Conservation (phyloP, 53 echinoderm and acorn worm genomes). For the Echinometra lucunter region DNA sequence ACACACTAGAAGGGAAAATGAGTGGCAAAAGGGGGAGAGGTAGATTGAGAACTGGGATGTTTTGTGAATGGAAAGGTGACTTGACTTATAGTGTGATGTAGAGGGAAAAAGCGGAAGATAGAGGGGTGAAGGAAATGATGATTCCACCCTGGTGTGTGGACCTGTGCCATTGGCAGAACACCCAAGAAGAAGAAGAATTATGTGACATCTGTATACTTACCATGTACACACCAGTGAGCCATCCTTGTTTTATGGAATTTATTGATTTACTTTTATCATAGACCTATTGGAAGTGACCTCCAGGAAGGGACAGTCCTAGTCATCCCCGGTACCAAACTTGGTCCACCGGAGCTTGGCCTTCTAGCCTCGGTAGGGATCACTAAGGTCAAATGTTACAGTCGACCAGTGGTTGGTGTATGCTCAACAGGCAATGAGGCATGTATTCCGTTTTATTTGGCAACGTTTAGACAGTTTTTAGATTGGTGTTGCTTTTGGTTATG, state of each 20-base stretch:
- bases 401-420: conserved; percentile 88
- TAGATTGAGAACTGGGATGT: no score
- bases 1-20: no score
- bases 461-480: no score
- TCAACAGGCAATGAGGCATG: conserved; percentile 97
- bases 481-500: background rate
- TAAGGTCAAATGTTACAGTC: conserved; percentile 73
- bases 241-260: background rate
- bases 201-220: no score
- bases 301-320: conserved; percentile 78
- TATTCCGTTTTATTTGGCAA: background rate
- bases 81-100: no score
- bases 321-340: conserved; percentile 74
- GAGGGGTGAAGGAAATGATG: no score
- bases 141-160: no score
- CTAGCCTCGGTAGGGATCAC: conserved; percentile 90
- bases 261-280: background rate
- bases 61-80: no score
- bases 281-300: conserved; percentile 88
- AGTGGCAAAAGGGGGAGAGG: no score
- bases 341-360: conserved; percentile 91
- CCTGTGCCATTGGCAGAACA: no score
- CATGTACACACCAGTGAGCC: background rate
- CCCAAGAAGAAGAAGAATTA: no score
- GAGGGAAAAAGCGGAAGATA: no score